Evolutionary conservation across 2,113 vertebrate species (phyloP), one percentile per base, ranked within the genome.

Genomic region (Uria aalge): DNA sequence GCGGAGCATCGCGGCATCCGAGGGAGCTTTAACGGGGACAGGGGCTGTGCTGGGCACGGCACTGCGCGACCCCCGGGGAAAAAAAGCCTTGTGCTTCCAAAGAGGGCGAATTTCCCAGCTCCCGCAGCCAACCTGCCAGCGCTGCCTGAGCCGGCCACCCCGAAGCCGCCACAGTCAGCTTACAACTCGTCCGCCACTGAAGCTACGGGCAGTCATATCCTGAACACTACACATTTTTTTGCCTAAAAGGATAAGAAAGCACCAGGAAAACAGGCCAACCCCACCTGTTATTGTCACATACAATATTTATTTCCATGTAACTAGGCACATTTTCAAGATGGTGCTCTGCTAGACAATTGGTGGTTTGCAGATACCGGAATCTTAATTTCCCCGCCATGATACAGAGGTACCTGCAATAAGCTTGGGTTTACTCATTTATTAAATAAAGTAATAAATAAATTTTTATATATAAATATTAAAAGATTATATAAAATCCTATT

Each of bases 1-100:
- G 2, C 3, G 2, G 66, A 12, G n/a, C 2, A 8, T 23, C 3
- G 1, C 26, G 55, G 16, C 47, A 62, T 63, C 68, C 4, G 0
- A 24, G 12, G 29, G 64, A 73, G 8, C 19, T 9, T 14, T 6
- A 32, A 40, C 12, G 14, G 34, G 56, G n/a, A 9, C 2, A 2
- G 41, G 1, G 12, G 50, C 69, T 22, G 12, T 21, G 30, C 36
- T 10, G 2, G 48, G 29, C 59, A 19, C 0, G 3, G 59, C 53
- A 8, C 30, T 2, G 40, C 14, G 2, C 34, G 24, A 5, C 5
- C 20, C 47, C 29, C 18, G 4, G 24, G 40, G 21, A 60, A 66
- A 41, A 55, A 1, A 27, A 22, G 4, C 41, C 18, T 26, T 23
- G 29, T 40, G 4, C 50, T 48, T 48, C 41, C 41, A 27, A 41